These are phyloP conservation scores for Branchinecta lynchi DNA, from an alignment of 1,140 invertebrate genomes.

Conservation along the genomic window DNA sequence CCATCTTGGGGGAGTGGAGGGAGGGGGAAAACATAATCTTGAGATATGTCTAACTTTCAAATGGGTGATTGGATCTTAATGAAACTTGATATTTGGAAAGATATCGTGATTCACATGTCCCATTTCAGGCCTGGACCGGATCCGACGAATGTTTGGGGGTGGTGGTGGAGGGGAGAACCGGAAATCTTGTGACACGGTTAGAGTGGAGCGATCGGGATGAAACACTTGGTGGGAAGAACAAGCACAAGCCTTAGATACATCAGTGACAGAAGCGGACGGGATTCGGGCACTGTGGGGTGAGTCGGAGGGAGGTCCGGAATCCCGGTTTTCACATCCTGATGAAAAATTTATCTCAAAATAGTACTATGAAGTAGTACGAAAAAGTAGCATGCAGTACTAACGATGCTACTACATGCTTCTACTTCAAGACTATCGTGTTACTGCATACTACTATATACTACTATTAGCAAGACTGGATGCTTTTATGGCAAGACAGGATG, in stretches of 20 bases:
- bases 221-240: conserved; percentile 9
- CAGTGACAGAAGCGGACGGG: not conserved
- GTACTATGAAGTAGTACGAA: no score
- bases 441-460: no score
- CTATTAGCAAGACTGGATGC: no score
- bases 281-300: not conserved
- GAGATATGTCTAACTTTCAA: conserved; percentile 1
- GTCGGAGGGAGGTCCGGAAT: not conserved
- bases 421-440: no score
- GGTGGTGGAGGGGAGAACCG: not conserved
- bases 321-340: no score
- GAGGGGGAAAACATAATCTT: conserved; percentile 4
- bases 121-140: conserved; percentile 1
- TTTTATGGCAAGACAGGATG: no score
- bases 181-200: not conserved
- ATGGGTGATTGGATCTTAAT: conserved; percentile 1
- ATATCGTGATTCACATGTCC: not conserved
- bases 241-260: not conserved
- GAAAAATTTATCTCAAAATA: no score
- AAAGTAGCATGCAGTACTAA: no score
- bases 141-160: not conserved
- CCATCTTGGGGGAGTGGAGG: not conserved
- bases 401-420: no score
- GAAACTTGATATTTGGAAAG: conserved; percentile 2
- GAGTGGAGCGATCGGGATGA: conserved; percentile 4